These are phyloP conservation scores for Scaptomyza parva DNA, from an alignment of 2,888 invertebrate species.

Conservation along the genomic window DNA sequence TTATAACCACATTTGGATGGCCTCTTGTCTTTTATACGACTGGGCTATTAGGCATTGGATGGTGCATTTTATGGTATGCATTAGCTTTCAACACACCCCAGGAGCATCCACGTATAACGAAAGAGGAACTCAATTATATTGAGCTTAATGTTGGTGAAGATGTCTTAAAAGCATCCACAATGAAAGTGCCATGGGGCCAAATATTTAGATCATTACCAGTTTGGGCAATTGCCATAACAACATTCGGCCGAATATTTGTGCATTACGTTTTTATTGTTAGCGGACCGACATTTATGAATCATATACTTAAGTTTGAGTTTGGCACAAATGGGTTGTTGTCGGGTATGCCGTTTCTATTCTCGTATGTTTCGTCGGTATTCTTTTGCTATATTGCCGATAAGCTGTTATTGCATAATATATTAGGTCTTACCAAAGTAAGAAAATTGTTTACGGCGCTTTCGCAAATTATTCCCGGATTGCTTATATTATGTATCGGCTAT, in stretches of 20 bases:
- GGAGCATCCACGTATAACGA: slow-evolving; percentile 88
- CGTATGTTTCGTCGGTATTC: slow-evolving; percentile 89
- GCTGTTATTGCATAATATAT: slow-evolving; percentile 86
- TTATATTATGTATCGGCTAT: slow-evolving; percentile 88
- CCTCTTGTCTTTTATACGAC: slow-evolving; percentile 89
- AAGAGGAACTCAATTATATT: slow-evolving; percentile 88
- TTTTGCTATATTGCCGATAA: slow-evolving; percentile 90
- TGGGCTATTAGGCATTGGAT: slow-evolving; percentile 87
- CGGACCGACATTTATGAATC: slow-evolving; percentile 90
- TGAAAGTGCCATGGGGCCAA: slow-evolving; percentile 88
- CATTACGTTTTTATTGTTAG: slow-evolving; percentile 90
- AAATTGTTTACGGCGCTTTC: slow-evolving; percentile 89
- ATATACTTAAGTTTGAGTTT: slow-evolving; percentile 88
- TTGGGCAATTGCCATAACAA: slow-evolving; percentile 90
- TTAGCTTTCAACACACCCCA: slow-evolving; percentile 89
- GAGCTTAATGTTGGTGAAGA: slow-evolving; percentile 87
- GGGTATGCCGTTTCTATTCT: slow-evolving; percentile 89
- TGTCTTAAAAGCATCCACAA: slow-evolving; percentile 84
- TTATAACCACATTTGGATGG: slow-evolving; percentile 89
- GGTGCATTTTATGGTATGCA: slow-evolving; percentile 90
- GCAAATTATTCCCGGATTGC: slow-evolving; percentile 89
- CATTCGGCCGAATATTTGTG: slow-evolving; percentile 91
- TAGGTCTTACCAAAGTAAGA: slow-evolving; percentile 88
- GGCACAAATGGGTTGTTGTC: slow-evolving; percentile 89
- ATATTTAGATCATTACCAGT: slow-evolving; percentile 88